A percentile compares a stretch with the other conserved stretches of the same genome.
These are phyloP conservation scores for Zaprionus nigranus DNA, from an alignment of 1,140 invertebrate species.

Conservation along the genomic window DNA sequence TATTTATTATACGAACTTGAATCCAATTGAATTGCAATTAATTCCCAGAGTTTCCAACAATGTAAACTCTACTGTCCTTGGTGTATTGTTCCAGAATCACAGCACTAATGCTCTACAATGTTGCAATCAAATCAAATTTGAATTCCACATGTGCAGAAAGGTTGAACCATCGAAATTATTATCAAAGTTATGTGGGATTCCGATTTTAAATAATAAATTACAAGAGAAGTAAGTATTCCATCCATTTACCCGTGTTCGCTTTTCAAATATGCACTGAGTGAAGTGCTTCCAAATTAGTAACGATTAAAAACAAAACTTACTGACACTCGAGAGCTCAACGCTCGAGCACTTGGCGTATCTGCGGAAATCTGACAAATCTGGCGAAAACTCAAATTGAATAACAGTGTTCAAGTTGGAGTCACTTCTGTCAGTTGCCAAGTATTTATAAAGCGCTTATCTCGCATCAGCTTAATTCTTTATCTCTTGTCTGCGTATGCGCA, in stretches of 20 bases:
- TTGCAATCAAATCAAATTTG: too few relatives aligned
- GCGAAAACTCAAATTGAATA: conserved; percentile 65
- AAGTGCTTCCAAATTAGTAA: background rate
- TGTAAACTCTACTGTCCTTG: background rate
- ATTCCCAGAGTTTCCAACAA: conserved; percentile 11
- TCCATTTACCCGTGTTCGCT: too few relatives aligned
- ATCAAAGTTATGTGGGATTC: background rate
- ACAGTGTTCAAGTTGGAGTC: conserved; percentile 49
- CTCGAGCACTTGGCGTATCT: conserved; percentile 12
- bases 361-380: conserved; percentile 27
- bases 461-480: conserved; percentile 67
- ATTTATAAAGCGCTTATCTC: conserved; percentile 69
- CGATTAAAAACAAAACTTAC: conserved; percentile 16
- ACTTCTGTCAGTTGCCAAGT: conserved; percentile 67
- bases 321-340: conserved; percentile 23
- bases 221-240: too few relatives aligned
- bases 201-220: background rate
- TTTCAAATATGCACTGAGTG: background rate
- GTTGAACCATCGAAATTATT: background rate
- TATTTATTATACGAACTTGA: conserved; percentile 22
- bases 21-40: conserved; percentile 53
- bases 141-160: background rate
- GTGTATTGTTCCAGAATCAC: background rate
- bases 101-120: background rate
- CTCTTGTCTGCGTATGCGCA: conserved; percentile 68